Base-by-base conservation (phyloP, 1,140 invertebrate species). In the Atta texana region DNA sequence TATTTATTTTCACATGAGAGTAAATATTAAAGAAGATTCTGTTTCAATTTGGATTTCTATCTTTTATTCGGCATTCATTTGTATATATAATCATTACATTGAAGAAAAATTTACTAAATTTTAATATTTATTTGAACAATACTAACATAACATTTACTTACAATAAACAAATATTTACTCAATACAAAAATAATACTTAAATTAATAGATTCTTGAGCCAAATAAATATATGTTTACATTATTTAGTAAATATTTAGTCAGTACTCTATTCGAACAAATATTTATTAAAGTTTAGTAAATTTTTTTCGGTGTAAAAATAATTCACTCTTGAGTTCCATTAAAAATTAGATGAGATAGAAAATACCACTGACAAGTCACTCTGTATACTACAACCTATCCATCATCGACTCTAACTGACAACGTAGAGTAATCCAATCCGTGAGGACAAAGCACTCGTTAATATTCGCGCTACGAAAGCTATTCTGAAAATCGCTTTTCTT, bases 401-500 rank as follows among this genome's bases (percentile, higher is more conserved):
- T 44, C 21, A 63, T 76, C 55, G n/a, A 34, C 10, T 8, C 18
- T 8, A 78, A 49, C 4, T 77, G 21, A 16, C 7, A 24, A 51
- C 49, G 24, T 59, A 21, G 1, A 53, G 31, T 68, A 18, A 78
- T 68, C 14, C 44, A 53, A 68, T 34, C 8, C 12, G 14, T 28
- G 1, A 34, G 24, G 21, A 77, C 14, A 51, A 53, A 49, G 14
- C 44, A 31, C 3, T n/a, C 14, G 44, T 49, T 24, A 80, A n/a
- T 53, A 4, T 61, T 57, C 39, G 21, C 31, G 34, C 7, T 44
- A 16, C 18, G 2, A 39, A 76, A 39, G 21, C 14, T 76, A 63
- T 44, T 24, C 28, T 31, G n/a, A 68, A 80, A 68, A 24, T 49
- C 68, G 7, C 7, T 24, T 78, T 78, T 39, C 34, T 39, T 34